Evolutionary conservation across 2,888 invertebrate genomes (phyloP), one percentile per base, ranked within the genome.

Genomic region (Chrysolina americana): DNA sequence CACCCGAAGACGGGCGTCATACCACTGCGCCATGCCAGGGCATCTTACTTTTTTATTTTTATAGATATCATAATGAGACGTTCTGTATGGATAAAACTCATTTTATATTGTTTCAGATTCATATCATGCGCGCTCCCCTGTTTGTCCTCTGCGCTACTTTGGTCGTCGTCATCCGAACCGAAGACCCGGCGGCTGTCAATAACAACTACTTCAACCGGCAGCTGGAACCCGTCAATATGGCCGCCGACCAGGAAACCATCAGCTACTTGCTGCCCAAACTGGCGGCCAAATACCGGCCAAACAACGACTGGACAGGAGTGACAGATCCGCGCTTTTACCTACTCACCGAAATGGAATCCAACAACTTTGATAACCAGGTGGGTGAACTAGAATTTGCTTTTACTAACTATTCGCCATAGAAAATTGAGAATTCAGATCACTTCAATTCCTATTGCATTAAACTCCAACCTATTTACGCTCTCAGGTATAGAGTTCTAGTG

Each of bases 281-380:
- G 85, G 88, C 89, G 41, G 89, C 89, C n/a, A 91, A 91, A 83
- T 91, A 89, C 86, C 80, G 85, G 73, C 86, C 86, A 44, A 86
- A 84, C 77, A 83, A 81, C 78, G 84, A 85, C 13, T 87, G 86
- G 86, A 84, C 85, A 59, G 86, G 84, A n/a, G 86, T 87, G 59
- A 83, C 85, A 9, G 88, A 89, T 79, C 88, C 88, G 17, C 81
- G 88, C 50, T 87, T 88, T 79, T 89, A 88, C 79, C 81, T 88
- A 36, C 85, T 89, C 76, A 87, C 88, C 65, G 89, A 89, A 80
- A 83, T 87, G 82, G 86, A 83, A n/a, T 28, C 59, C n/a, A 59
- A 59, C n/a, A 28, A 59, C n/a, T 59, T 59, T 8, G 74, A 74
- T 36, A 74, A 70, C 63, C 74, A 74, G 66, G 74, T 74, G 21